A percentile compares a stretch with the other conserved stretches of the same genome.
phyloP scores from a whole-genome alignment of 2,888 invertebrate species.

The Laothoe populi region DNA sequence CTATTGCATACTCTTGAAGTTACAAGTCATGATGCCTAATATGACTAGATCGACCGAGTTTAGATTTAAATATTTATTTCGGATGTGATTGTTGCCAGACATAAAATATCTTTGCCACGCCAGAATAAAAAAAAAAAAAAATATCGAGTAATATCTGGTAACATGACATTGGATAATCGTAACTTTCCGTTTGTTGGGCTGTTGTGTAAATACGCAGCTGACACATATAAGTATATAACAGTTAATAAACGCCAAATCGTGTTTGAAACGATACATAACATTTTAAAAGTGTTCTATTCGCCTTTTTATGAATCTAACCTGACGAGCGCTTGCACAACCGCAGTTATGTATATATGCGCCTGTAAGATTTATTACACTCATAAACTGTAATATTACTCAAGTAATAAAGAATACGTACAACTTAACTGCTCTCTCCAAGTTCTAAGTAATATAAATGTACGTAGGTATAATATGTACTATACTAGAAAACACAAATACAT shows the following conservation, averaged over 20 bases:
- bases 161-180: no score
- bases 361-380: constrained; percentile 70
- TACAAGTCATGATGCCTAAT: no score
- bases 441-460: constrained; percentile 48
- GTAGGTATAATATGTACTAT: constrained; percentile 12
- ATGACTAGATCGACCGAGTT: no score
- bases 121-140: no score
- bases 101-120: no score
- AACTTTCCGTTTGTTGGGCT: no score
- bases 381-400: constrained; percentile 74
- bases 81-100: no score
- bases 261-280: not conserved
- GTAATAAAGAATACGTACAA: constrained; percentile 73
- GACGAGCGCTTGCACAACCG: constrained; percentile 57
- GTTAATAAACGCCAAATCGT: not conserved
- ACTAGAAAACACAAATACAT: not conserved
- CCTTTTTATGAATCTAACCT: constrained; percentile 7
- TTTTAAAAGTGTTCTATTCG: constrained; percentile 10
- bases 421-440: constrained; percentile 62
- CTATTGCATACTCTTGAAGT: no score
- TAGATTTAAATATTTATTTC: no score
- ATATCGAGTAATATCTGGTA: no score
- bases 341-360: constrained; percentile 59
- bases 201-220: no score
- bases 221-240: no score